These are phyloP conservation scores for Noturus placidus DNA, from an alignment of 2,113 vertebrate species.

Conservation along the genomic window DNA sequence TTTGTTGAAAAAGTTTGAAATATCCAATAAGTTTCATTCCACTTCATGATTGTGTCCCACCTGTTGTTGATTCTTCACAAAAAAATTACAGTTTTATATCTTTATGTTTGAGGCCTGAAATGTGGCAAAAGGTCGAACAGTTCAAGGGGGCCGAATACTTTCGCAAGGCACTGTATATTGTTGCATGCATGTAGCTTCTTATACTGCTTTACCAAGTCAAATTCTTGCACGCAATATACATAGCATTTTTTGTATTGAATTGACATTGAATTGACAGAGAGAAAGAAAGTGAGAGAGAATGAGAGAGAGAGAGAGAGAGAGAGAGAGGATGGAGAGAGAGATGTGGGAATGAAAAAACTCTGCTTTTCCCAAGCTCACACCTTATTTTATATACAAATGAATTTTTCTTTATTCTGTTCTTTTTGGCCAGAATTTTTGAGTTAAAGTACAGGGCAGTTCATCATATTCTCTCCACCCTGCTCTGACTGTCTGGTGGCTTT, in stretches of 20 bases:
- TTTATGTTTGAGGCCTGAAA: too few species aligned
- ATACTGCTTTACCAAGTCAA: neutral
- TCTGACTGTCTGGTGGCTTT: conserved; percentile 8
- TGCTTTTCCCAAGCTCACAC: conserved; percentile 64
- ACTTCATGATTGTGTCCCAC: too few species aligned
- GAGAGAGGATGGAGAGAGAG: neutral
- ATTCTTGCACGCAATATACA: neutral
- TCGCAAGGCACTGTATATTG: too few species aligned
- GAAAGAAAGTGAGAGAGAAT: neutral
- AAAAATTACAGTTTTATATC: too few species aligned
- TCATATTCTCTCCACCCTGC: conserved; percentile 35
- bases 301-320: neutral
- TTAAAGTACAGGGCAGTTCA: conserved; percentile 62
- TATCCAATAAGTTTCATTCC: too few species aligned
- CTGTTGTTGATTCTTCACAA: too few species aligned
- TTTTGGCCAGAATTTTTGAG: conserved; percentile 59
- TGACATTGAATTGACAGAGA: conserved; percentile 1
- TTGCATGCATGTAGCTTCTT: neutral
- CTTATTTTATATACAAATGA: conserved; percentile 49
- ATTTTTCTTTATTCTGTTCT: conserved; percentile 41
- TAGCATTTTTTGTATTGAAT: neutral
- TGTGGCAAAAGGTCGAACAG: too few species aligned
- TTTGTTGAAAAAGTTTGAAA: too few species aligned
- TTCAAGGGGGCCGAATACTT: too few species aligned
- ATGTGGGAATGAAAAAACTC: conserved; percentile 62